Evolutionary conservation across 2,888 invertebrate species (phyloP), one percentile per base, ranked within the genome.

Genomic region (Penaeus monodon): DNA sequence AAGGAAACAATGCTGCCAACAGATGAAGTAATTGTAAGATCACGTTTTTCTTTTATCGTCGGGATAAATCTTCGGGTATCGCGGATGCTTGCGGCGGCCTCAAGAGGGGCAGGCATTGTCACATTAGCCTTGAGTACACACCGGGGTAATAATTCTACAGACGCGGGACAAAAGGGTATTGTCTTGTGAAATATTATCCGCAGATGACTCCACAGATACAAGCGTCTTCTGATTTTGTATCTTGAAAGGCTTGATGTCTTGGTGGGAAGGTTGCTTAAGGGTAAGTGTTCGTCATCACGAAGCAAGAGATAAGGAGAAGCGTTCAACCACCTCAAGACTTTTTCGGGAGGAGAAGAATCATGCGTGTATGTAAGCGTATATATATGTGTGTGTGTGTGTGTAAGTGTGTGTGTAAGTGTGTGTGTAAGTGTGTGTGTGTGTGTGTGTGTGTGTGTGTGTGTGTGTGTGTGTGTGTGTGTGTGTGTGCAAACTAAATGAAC

Each of bases 21-120:
- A 76, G 76, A 83, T 64, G 76, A 38, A 65, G 83, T 83, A 83
- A 83, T 83, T 83, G 83, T 76, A 64, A 24, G 65, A 76, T 76
- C 83, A 83, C 76, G 76, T 44, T 64, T 57, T 63, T 77, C 49
- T 66, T 64, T 83, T 64, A 76, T 63, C 76, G 76, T 44, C 22
- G 38, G 76, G 68, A 77, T 77, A 49, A 77, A 77, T 77, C 77
- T 77, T 49, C 29, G 27, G 77, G 14, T n/a, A 63, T 38, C 14
- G 57, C n/a, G 76, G 44, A 44, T 38, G 44, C 27, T 70, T 27
- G 33, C n/a, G 70, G 33, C 27, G 33, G 33, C 33, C 27, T 20
- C 27, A 24, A 33, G 24, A 70, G n/a, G 73, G 73, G 27, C 38
- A 49, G 80, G 65, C 66, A 33, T 79, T 80, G 80, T 80, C 66